Evolutionary conservation across 2,888 invertebrate species (phyloP).

Genomic region (Chrysolina americana): DNA sequence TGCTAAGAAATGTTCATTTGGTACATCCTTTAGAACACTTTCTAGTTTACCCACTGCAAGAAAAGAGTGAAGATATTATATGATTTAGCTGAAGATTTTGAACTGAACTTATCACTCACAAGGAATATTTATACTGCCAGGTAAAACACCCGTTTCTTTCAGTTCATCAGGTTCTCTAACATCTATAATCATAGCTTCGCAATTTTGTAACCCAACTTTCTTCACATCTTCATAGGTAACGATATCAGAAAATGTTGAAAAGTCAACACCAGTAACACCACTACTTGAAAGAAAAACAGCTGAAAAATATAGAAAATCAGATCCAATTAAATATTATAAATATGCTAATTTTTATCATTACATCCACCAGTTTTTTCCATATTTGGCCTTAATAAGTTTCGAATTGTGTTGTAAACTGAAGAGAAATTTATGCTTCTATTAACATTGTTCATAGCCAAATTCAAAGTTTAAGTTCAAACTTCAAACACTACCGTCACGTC

Average conservation of each 20-base stretch:
- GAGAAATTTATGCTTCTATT: too few species aligned
- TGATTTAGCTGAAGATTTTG: not conserved
- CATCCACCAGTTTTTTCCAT: too few species aligned
- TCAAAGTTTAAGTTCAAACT: too few species aligned
- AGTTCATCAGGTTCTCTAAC: conserved; percentile 84
- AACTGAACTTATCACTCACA: conserved; percentile 68
- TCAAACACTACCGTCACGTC: too few species aligned
- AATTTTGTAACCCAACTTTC: conserved; percentile 67
- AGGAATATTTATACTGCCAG: conserved; percentile 84
- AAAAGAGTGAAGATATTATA: not conserved
- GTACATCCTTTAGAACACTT: conserved; percentile 68
- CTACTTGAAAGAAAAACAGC: too few species aligned
- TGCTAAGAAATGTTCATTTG: conserved; percentile 73
- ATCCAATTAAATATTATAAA: too few species aligned
- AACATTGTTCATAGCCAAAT: too few species aligned
- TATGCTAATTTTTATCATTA: too few species aligned
- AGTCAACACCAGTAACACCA: not conserved
- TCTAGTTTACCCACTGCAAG: conserved; percentile 73
- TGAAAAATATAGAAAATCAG: too few species aligned
- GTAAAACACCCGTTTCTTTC: conserved; percentile 79
- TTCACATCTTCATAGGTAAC: conserved; percentile 68
- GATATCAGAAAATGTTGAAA: conserved; percentile 15
- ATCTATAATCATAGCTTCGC: conserved; percentile 77
- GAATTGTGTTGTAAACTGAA: too few species aligned
- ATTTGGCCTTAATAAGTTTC: too few species aligned